Base-by-base conservation (phyloP, 2,797 vertebrate species). In the Danio albolineatus region DNA sequence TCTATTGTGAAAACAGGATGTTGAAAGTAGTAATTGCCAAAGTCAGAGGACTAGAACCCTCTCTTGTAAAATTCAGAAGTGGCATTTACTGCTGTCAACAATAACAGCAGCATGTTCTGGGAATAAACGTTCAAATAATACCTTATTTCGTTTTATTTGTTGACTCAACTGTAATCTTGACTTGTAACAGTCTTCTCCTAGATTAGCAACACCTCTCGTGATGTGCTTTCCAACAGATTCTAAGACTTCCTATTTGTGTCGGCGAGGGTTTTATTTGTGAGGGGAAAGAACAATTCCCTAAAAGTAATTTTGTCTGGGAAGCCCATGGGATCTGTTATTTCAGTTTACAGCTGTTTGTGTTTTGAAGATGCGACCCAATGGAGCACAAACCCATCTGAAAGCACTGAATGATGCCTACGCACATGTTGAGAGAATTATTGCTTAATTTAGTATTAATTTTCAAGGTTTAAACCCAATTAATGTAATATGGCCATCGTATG, bases 241-340 rank as follows among this genome's bases (percentile, higher is more conserved):
- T 80, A 65, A 80, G 17, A 49, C n/a, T 66, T 78, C 44, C 41
- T 62, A 79, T 73, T 74, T 78, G 73, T 62, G 69, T 73, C n/a
- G 64, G 78, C 66, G 73, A 66, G 67, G 59, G 36, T 59, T 57
- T 82, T 61, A 74, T 74, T 74, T 39, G 72, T 74, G 16, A 14
- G 16, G 28, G 73, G 13, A 71, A 71, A 79, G 60, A 70, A 74
- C 73, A 80, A 66, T 60, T 49, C 46, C 21, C 65, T 51, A 60
- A 80, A 82, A 46, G 65, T 51, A 78, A 83, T 85, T 62, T 85
- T 78, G 54, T 48, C 51, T 53, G 69, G 66, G 54, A 80, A 77
- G 72, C 36, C 56, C 65, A 48, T 28, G 21, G 48, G 83, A 57
- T 85, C 54, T 38, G 72, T 60, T 49, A 76, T 61, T 67, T 76